Evolutionary conservation across 2,797 vertebrate species (phyloP).

Genomic region (Eulemur albifrons): DNA sequence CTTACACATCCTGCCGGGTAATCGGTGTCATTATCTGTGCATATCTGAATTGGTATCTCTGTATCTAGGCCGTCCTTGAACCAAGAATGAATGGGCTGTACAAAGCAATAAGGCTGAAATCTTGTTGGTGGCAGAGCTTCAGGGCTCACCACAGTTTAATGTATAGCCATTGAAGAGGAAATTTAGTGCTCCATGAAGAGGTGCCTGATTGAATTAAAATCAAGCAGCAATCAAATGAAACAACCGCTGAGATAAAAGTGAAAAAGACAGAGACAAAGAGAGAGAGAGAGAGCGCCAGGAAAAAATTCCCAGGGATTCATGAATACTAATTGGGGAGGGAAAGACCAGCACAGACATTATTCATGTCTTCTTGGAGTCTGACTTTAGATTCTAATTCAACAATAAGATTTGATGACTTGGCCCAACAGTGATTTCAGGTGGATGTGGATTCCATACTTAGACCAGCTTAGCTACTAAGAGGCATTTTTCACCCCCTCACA

Average conservation of each 20-base stretch:
- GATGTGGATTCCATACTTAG: slow-evolving; percentile 42
- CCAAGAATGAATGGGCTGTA: slow-evolving; percentile 21
- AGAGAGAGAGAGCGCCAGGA: not conserved
- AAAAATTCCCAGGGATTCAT: not conserved
- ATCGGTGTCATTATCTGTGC: not conserved
- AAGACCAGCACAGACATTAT: slow-evolving; percentile 48
- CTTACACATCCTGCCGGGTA: not conserved
- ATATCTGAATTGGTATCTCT: slow-evolving; percentile 24
- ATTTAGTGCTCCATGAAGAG: slow-evolving; percentile 46
- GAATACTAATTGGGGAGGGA: slow-evolving; percentile 57
- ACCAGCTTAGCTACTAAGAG: slow-evolving; percentile 42
- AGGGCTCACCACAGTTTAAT: slow-evolving; percentile 35
- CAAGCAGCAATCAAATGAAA: slow-evolving; percentile 66
- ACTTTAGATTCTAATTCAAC: slow-evolving; percentile 47
- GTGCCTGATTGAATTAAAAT: slow-evolving; percentile 49
- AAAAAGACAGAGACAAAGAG: not conserved
- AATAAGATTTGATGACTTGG: slow-evolving; percentile 47
- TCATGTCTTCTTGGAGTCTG: slow-evolving; percentile 36
- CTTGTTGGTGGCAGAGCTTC: slow-evolving; percentile 2
- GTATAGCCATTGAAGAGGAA: slow-evolving; percentile 41
- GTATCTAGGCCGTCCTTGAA: not conserved
- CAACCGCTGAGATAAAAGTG: slow-evolving; percentile 47
- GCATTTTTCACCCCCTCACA: not conserved
- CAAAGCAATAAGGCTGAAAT: slow-evolving; percentile 37
- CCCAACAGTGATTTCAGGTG: slow-evolving; percentile 44